Conservation (phyloP, 37 sponge, comb jelly and placozoan genomes). For the Halichondria panicea region DNA sequence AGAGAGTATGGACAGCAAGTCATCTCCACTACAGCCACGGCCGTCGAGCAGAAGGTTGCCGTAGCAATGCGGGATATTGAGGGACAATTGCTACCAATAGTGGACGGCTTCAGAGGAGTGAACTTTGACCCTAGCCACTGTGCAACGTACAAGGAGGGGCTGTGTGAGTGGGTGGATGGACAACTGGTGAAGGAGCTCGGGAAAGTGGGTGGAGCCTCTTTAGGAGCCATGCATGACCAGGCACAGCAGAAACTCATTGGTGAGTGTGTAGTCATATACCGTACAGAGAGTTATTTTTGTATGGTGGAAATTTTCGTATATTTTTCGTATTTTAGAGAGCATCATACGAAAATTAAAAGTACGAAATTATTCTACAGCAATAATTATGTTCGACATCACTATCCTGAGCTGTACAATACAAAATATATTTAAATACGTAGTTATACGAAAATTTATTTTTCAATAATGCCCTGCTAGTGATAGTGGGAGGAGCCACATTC, state of each 20-base stretch:
- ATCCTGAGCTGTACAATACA: too few species aligned
- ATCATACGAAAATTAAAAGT: too few species aligned
- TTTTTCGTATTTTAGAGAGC: too few species aligned
- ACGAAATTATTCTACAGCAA: too few species aligned
- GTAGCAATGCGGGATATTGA: constrained; percentile 16
- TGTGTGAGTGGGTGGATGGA: constrained; percentile 44
- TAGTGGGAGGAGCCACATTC: too few species aligned
- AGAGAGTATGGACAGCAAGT: neutral
- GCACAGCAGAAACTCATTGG: constrained; percentile 8
- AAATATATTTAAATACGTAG: too few species aligned
- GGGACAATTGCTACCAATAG: constrained; percentile 25
- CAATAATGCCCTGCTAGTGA: too few species aligned
- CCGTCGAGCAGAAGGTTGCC: constrained; percentile 18
- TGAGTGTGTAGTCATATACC: constrained; percentile 1
- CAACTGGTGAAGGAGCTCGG: constrained; percentile 9
- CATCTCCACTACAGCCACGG: neutral
- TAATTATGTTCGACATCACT: too few species aligned
- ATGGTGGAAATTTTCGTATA: too few species aligned
- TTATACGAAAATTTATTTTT: too few species aligned
- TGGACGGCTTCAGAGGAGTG: constrained; percentile 8
- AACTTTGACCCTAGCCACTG: constrained; percentile 6
- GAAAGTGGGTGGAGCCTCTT: neutral
- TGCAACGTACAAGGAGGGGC: constrained; percentile 28
- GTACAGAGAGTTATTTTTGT: too few species aligned
- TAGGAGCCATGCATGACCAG: constrained; percentile 15